Percentiles rank a stretch among this genome's conserved stretches.
Evolutionary conservation across 2,888 invertebrate genomes (phyloP).

Genomic region (Drosophila atroscutellata): DNA sequence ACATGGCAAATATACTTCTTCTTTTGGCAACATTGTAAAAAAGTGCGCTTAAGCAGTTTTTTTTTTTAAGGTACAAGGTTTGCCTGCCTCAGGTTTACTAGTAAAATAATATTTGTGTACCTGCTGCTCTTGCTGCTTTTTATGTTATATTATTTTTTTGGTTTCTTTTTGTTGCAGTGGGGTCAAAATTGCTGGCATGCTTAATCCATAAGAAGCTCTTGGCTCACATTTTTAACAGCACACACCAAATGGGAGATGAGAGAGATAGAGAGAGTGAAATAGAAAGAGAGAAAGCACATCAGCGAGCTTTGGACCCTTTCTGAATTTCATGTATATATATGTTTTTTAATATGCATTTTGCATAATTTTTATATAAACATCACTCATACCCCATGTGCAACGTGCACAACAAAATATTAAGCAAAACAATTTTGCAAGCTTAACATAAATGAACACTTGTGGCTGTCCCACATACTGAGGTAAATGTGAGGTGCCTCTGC

Average conservation of each 20-base stretch:
- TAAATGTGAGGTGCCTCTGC: not conserved
- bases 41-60: constrained; percentile 6
- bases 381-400: constrained; percentile 77
- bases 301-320: constrained; percentile 20
- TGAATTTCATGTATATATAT: not conserved
- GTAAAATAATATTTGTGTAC: constrained; percentile 74
- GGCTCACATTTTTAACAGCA: constrained; percentile 74
- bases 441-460: constrained; percentile 76
- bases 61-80: constrained; percentile 55
- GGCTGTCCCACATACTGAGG: constrained; percentile 16
- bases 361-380: constrained; percentile 80
- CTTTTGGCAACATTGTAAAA: constrained; percentile 1
- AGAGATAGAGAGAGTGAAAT: not conserved
- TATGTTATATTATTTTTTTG: constrained; percentile 9
- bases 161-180: constrained; percentile 44
- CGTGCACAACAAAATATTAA: constrained; percentile 62
- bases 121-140: constrained; percentile 34
- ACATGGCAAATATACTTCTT: not conserved
- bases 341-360: constrained; percentile 76
- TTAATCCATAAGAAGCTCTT: constrained; percentile 81
- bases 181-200: constrained; percentile 75
- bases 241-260: constrained; percentile 9
- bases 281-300: not conserved
- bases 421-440: constrained; percentile 78
- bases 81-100: constrained; percentile 63